These are phyloP conservation scores for Styela plicata DNA, from an alignment of 23 tunicate species.

Conservation along the genomic window DNA sequence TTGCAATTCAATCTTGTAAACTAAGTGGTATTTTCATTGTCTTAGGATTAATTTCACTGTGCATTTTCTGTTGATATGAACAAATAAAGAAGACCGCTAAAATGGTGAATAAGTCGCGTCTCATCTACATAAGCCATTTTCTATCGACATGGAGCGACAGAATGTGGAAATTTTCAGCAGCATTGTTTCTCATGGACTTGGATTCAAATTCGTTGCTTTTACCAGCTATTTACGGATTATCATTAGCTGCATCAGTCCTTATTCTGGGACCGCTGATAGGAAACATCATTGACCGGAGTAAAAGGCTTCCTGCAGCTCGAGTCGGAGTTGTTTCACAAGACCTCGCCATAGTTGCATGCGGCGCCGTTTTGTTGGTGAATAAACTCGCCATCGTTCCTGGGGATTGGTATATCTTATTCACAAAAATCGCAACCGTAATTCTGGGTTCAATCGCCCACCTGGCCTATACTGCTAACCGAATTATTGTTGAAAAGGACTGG, in stretches of 20 bases:
- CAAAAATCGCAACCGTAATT: constrained; percentile 44
- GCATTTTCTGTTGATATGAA: too few relatives aligned
- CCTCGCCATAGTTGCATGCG: constrained; percentile 38
- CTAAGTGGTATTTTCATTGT: too few relatives aligned
- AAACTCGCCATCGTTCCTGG: constrained; percentile 2
- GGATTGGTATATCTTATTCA: constrained; percentile 23
- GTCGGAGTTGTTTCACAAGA: constrained; percentile 60
- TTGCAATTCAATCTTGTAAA: too few relatives aligned
- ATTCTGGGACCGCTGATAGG: constrained; percentile 71
- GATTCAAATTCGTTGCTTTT: constrained; percentile 44
- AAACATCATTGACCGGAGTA: constrained; percentile 69
- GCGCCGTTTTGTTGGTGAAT: constrained; percentile 34
- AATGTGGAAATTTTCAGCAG: constrained; percentile 86
- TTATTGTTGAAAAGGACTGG: constrained; percentile 80
- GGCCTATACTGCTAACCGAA: constrained; percentile 46
- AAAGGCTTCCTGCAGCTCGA: constrained; percentile 43
- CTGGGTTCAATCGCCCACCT: constrained; percentile 48
- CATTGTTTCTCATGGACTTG: constrained; percentile 60
- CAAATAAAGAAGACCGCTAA: too few relatives aligned
- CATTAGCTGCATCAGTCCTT: constrained; percentile 46
- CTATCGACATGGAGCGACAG: constrained; percentile 92
- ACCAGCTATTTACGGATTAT: constrained; percentile 66
- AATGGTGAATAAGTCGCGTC: constrained; percentile 51
- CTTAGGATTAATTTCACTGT: too few relatives aligned
- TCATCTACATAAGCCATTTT: constrained; percentile 73